Base-by-base conservation (phyloP, 2,113 vertebrate genomes). In the Heteronetta atricapilla region DNA sequence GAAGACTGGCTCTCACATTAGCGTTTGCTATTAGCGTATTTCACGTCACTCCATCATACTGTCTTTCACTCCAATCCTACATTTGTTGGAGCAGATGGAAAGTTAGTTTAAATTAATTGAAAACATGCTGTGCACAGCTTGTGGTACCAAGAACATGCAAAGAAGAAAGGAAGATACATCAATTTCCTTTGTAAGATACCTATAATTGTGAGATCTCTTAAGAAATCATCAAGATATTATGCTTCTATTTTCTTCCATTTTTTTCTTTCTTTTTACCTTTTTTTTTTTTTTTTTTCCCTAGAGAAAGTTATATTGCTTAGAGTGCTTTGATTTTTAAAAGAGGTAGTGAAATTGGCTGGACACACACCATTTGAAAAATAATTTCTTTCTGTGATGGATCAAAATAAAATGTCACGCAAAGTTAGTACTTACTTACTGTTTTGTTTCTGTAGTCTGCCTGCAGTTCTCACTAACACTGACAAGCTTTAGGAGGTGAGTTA, bases 61-160 rank as follows among this genome's bases (percentile, higher is more conserved):
- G 95, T 40, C 97, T 96, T 95, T 97, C 96, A 97, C 88, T 97
- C 96, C 93, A 91, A 96, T 11, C 88, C 96, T 94, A n/a, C 96
- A 96, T 97, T 97, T 97, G 94, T 69, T 72, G 91, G 83, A 97
- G 90, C 97, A 98, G 97, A 97, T 98, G 97, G 97, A 96, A 97
- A 97, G 96, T 97, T 98, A 96, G 97, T 95, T 97, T 97, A 97
- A 97, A 97, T 98, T 98, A 98, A 98, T 98, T 97, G 97, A 97
- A 95, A 95, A 90, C 96, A 76, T 89, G 96, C 97, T 97, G 97
- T 96, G 97, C 97, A 95, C 97, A 97, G 97, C 96, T 93, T 97
- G 97, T 64, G 94, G 94, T 80, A 84, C 76, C 63, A 87, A 82
- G 96, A 97, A 95, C 93, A 97, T 3, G 15, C 74, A 81, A 96